Base-by-base conservation (phyloP, 92 coral and sea anemone species). In the Phenganax stokvisi region DNA sequence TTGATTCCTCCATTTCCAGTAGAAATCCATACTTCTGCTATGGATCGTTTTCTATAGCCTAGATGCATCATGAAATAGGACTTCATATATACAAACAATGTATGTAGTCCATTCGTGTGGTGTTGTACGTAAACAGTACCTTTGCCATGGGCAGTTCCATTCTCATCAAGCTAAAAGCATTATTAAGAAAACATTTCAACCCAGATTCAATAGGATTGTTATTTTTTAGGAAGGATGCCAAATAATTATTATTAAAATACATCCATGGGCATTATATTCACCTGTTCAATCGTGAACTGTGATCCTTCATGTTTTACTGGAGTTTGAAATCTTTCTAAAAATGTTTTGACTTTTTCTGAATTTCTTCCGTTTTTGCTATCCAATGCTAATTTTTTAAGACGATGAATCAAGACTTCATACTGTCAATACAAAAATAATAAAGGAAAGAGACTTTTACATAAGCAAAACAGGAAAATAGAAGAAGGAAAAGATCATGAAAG, bases 41-140 rank as follows among this genome's bases (percentile, higher is more conserved):
- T 74, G 25, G 98, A 89, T 57, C 96, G 82, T 65, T 94, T 94
- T 61, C 98, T 92, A 63, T 94, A 88, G 51, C 98, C 98, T 94
- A 37, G 56, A 56, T 25, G 25, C 25, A 20, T 55, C 8, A 72
- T 17, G 20, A 16, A 6, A 75, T 30, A 51, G 16, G 62, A 10
- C 12, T 37, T 29, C 10, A 30, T 7, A 25, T 29, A 29, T 16
- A 12, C n/a, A 29, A 37, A 7, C 25, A 47, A 13, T 56, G 52
- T 73, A 20, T 54, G 10, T 47, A n/a, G 63, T 8, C 51, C 20
- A 12, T 44, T 68, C 8, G 8, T 4, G 25, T 20, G 25, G 25
- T 27, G 8, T 6, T 6, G 11, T 71, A 71, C 12, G 7, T 12
- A 44, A 31, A 37, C 75, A 51, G 31, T 83, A 91, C 97, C 96